Percentiles rank a stretch among this genome's conserved stretches.
phyloP scores from a whole-genome alignment of 2,888 invertebrate species.

The Parascotia fuliginaria region DNA sequence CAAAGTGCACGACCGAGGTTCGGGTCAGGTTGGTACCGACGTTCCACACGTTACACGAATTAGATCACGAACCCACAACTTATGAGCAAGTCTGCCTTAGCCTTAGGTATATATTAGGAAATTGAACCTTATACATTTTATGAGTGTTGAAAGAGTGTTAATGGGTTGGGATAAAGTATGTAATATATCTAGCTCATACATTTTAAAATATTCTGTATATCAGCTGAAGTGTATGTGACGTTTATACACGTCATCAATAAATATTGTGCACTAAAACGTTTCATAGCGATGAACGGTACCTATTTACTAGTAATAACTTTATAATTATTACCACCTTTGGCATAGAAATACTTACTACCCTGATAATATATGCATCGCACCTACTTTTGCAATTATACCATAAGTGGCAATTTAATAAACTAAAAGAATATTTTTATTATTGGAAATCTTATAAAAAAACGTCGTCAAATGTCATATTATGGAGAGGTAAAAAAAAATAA shows the following conservation, averaged over 20 bases:
- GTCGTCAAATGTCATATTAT: too few species aligned
- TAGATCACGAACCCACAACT: conserved; percentile 44
- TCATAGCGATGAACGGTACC: too few species aligned
- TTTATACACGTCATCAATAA: neutral
- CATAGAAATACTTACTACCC: neutral
- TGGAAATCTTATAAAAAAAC: neutral
- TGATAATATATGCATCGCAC: neutral
- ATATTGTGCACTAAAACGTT: neutral
- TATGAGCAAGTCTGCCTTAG: conserved; percentile 23
- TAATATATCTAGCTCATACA: neutral
- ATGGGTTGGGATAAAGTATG: neutral
- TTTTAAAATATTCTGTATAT: conserved; percentile 2
- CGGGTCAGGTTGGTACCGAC: conserved; percentile 36
- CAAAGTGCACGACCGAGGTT: conserved; percentile 39
- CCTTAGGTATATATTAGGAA: conserved; percentile 27
- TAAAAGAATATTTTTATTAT: neutral
- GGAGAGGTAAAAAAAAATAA: too few species aligned
- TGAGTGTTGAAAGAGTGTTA: neutral
- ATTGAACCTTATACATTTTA: conserved; percentile 18
- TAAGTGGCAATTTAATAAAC: neutral
- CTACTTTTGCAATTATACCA: neutral
- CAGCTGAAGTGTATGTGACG: conserved; percentile 2
- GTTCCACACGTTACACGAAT: conserved; percentile 21
- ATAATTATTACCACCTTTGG: neutral
- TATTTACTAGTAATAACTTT: too few species aligned